These are phyloP conservation scores for Momotus momota DNA, from an alignment of 2,797 vertebrate genomes.

Conservation along the genomic window DNA sequence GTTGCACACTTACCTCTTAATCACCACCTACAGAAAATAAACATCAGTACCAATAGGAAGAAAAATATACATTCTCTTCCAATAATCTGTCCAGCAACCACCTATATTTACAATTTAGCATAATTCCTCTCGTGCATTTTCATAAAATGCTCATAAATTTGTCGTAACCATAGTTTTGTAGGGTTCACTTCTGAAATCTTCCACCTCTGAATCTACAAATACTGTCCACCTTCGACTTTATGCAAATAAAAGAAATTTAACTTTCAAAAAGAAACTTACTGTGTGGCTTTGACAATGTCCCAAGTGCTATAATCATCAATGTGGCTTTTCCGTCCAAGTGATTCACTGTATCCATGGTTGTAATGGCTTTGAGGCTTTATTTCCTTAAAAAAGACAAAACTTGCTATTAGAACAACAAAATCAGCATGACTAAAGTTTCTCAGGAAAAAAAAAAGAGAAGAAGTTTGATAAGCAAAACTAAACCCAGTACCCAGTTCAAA, in stretches of 20 bases:
- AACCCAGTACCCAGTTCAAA: not conserved
- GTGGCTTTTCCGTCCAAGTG: conserved; percentile 91
- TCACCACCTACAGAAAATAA: not conserved
- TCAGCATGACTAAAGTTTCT: not conserved
- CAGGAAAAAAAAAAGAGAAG: not conserved
- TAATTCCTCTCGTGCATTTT: not conserved
- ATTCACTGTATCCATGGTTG: conserved; percentile 95
- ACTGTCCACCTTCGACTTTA: not conserved
- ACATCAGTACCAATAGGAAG: not conserved
- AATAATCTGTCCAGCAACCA: not conserved
- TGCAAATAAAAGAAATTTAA: not conserved
- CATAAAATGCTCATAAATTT: not conserved
- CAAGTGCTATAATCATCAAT: conserved; percentile 98
- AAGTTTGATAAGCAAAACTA: not conserved
- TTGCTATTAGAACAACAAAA: not conserved
- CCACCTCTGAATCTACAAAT: not conserved
- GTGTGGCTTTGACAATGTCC: conserved; percentile 99
- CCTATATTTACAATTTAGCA: not conserved
- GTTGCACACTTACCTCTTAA: not conserved
- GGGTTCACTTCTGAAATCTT: not conserved
- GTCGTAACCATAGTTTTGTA: not conserved
- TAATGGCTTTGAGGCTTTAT: conserved; percentile 96
- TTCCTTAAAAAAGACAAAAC: conserved; percentile 83
- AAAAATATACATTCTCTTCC: not conserved
- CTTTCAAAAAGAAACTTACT: conserved; percentile 84